Evolutionary conservation across 2,797 vertebrate species (phyloP), one percentile per base, ranked within the genome.

Genomic region (Sebastes vulpes): DNA sequence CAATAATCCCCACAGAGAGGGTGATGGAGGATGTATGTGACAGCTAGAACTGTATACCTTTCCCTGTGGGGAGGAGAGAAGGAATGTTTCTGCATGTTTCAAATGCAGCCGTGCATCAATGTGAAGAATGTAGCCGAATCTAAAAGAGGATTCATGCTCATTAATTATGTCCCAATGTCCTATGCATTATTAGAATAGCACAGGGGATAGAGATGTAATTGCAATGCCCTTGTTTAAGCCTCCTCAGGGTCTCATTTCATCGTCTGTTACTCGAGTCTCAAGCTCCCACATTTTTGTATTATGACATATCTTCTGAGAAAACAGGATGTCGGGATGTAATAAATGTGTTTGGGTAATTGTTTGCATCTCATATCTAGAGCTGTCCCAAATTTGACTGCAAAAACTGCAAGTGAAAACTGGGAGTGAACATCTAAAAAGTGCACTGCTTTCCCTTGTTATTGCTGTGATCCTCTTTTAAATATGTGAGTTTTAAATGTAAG

Each of bases 11-110:
- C 59, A 59, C 56, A 46, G 38, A 87, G 71, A 82, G 56, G 88
- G 87, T 93, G 92, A 88, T 65, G 74, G 81, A 81, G 82, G 91
- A 94, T 61, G 70, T 59, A 73, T 84, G 50, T 80, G 89, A 81
- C 89, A 89, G 82, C 38, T 38, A 5, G 25, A 77, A 77, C 66
- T 35, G 60, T 25, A 38, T 38, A 84, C 69, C 59, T 80, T 67
- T 68, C 60, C 73, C 69, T 26, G 60, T 18, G 28, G 26, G 70
- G 3, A 6, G 38, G 53, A 75, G 58, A 78, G 59, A 54, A 60
- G 75, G 63, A 91, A 86, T 85, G 78, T 89, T 87, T 77, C 85
- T 84, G 72, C 85, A 28, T 20, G 57, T 77, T 67, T 77, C 35
- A 28, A 4, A 35, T 35, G 10, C 32, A 35, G 32, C 61, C 57